These are phyloP conservation scores for Bombus affinis DNA, from an alignment of 1,140 invertebrate species.

Conservation along the genomic window DNA sequence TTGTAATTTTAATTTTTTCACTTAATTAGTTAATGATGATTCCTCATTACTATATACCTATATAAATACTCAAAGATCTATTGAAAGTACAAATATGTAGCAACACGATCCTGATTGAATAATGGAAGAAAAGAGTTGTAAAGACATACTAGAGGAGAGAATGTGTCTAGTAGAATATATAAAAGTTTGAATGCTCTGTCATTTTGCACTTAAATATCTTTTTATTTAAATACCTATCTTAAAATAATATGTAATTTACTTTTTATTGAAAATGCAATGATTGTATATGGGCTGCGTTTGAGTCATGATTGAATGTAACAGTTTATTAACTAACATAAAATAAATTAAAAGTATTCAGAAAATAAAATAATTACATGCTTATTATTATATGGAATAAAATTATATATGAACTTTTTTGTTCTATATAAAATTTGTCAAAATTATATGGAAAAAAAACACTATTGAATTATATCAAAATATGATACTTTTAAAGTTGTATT, in stretches of 20 bases:
- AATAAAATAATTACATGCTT: conserved; percentile 46
- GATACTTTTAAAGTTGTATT: background rate
- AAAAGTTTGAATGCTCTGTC: conserved; percentile 71
- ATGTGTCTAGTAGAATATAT: conserved; percentile 72
- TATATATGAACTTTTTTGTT: background rate
- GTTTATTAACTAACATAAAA: conserved; percentile 79
- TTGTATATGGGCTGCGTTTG: conserved; percentile 81
- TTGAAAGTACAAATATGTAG: conserved; percentile 73
- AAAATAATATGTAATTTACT: conserved; percentile 73
- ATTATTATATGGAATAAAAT: background rate
- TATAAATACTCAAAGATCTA: conserved; percentile 57
- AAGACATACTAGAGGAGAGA: conserved; percentile 75
- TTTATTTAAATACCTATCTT: conserved; percentile 66
- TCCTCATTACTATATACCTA: conserved; percentile 46
- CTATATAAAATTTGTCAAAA: background rate
- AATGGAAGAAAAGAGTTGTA: conserved; percentile 74
- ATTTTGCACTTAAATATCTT: conserved; percentile 66
- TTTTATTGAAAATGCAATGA: conserved; percentile 80
- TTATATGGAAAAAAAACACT: background rate
- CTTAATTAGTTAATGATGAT: conserved; percentile 37
- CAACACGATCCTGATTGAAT: conserved; percentile 75
- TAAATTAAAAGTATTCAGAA: conserved; percentile 75
- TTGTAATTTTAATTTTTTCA: conserved; percentile 8
- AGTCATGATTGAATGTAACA: conserved; percentile 81
- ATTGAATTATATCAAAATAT: background rate